Percentiles rank a stretch among this genome's conserved stretches.
phyloP scores from a whole-genome alignment of 2,113 vertebrate genomes.

The Daubentonia madagascariensis region DNA sequence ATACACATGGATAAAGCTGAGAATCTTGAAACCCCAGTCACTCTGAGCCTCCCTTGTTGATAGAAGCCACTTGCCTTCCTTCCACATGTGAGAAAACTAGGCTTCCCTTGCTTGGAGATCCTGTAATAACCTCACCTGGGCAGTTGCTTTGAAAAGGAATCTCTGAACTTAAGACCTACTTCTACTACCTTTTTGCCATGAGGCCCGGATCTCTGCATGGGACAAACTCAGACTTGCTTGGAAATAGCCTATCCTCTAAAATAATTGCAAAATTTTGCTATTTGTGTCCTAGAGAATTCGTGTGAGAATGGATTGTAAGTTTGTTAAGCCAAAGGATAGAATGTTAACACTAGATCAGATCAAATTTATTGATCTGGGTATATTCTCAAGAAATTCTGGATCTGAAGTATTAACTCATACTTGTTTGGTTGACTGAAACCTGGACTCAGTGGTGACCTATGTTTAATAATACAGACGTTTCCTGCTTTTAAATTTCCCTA shows the following conservation, averaged over 20 bases:
- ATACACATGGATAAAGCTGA: not conserved
- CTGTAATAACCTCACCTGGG: not conserved
- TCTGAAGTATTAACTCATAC: not conserved
- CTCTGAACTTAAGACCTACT: not conserved
- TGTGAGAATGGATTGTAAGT: not conserved
- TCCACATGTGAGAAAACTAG: not conserved
- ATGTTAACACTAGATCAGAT: not conserved
- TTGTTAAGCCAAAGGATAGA: not conserved
- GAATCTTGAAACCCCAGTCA: not conserved
- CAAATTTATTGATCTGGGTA: not conserved
- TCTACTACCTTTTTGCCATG: not conserved
- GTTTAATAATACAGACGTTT: not conserved
- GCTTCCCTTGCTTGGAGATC: not conserved
- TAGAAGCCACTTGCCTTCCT: not conserved
- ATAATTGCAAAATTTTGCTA: not conserved
- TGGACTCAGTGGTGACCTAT: not conserved
- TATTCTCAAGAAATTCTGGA: not conserved
- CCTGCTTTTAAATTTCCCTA: not conserved
- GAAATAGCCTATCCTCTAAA: not conserved
- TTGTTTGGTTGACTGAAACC: not conserved
- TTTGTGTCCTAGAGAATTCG: not conserved
- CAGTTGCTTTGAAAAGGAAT: not conserved
- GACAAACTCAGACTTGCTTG: not conserved
- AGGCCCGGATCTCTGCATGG: not conserved
- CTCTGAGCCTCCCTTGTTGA: not conserved